These are phyloP conservation scores for Pogonocherus hispidulus DNA, from an alignment of 2,888 invertebrate species.

Conservation along the genomic window DNA sequence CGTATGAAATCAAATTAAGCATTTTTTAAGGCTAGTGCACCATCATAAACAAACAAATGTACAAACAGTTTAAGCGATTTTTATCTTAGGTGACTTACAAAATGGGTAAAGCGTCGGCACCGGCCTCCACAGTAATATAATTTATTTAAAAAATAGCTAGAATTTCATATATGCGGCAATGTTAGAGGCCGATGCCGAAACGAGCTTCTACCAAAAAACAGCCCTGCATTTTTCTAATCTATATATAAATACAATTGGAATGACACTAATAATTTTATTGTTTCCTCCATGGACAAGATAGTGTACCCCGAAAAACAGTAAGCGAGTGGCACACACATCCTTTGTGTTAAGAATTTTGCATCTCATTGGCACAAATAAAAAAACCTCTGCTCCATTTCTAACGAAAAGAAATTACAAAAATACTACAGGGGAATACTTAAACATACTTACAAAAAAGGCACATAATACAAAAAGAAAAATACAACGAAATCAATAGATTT, in stretches of 20 bases:
- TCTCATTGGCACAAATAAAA: slow-evolving; percentile 62
- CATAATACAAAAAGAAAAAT: slow-evolving; percentile 58
- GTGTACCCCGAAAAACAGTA: slow-evolving; percentile 43
- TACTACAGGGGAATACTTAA: slow-evolving; percentile 48
- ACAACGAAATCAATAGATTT: slow-evolving; percentile 48
- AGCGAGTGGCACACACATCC: slow-evolving; percentile 48
- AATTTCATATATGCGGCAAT: slow-evolving; percentile 33
- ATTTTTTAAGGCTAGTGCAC: slow-evolving; percentile 54
- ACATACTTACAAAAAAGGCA: slow-evolving; percentile 59
- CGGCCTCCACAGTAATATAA: slow-evolving; percentile 35
- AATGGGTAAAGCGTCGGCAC: slow-evolving; percentile 45
- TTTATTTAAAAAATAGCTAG: slow-evolving; percentile 45
- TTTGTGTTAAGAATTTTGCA: slow-evolving; percentile 45
- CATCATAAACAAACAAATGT: slow-evolving; percentile 58
- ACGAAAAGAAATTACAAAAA: slow-evolving; percentile 54
- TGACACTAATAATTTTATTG: slow-evolving; percentile 66
- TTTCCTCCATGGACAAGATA: slow-evolving; percentile 62
- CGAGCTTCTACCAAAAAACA: slow-evolving; percentile 56
- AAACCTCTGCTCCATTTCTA: slow-evolving; percentile 54
- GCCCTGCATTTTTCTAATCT: slow-evolving; percentile 62
- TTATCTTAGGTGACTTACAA: slow-evolving; percentile 53
- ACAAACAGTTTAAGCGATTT: slow-evolving; percentile 59
- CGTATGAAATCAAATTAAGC: slow-evolving; percentile 51
- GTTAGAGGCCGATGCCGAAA: slow-evolving; percentile 41
- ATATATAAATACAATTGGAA: slow-evolving; percentile 66